Evolutionary conservation across 2,113 vertebrate genomes (phyloP), one percentile per base, ranked within the genome.

Genomic region (Alexandromys fortis): DNA sequence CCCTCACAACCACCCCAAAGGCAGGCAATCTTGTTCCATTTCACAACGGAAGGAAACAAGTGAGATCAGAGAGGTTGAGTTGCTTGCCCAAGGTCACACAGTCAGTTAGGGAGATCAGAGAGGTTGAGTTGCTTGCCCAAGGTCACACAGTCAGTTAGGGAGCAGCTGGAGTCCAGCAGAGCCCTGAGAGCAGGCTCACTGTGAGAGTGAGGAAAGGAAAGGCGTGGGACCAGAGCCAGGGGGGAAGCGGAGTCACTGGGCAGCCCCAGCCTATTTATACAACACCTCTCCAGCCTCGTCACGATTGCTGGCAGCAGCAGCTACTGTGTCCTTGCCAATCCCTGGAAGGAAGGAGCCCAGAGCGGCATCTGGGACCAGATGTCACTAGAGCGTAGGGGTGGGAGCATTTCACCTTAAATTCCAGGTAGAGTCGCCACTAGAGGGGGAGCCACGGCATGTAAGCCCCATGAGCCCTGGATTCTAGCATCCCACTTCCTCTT

Each of bases 261-360:
- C 79, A 75, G 87, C 26, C 45, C 83, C 33, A 13, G 55, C 16
- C 83, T 88, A 22, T 92, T 92, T 86, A 67, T 89, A 45, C 8
- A 7, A 30, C 47, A 55, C 67, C 75, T 95, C 81, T 93, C 30
- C 67, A 91, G 63, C 81, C 92, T 78, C 16, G 19, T 81, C 89
- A 75, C 6, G 3, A 58, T 38, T 21, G 28, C 90, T 65, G 93
- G 90, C 79, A 63, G 33, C 4, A 19, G 87, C 70, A 85, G 52
- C 55, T 45, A 30, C 78, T 26, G 79, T 24, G 47, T 52, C 49
- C 42, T 83, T 95, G 92, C 90, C 97, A 95, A 82, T 75, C 28
- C 90, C 96, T 94, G 63, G 85, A 94, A 93, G 95, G 79, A 81
- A 35, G 79, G 55, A 77, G 17, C 68, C 26, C 3, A 2, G 78